A percentile compares a stretch with the other conserved stretches of the same genome.
Evolutionary conservation across 2,797 vertebrate species (phyloP).

Genomic region (Aplochiton taeniatus): DNA sequence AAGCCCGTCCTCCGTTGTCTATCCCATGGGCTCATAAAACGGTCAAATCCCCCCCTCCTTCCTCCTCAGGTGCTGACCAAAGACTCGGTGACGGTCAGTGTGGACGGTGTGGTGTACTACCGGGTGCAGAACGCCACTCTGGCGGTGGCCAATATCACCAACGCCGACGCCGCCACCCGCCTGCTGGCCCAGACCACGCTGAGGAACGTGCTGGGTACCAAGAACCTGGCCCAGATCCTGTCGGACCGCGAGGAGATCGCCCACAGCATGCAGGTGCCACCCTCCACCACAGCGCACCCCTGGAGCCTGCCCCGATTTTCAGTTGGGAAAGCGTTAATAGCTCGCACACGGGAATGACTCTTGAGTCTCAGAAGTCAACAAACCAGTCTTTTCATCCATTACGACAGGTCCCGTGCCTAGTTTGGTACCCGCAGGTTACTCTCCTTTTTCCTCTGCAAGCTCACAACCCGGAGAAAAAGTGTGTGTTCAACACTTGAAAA

Average conservation of each 20-base stretch:
- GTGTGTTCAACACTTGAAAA: too few relatives aligned
- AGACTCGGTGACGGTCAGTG: constrained; percentile 92
- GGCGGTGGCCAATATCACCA: constrained; percentile 94
- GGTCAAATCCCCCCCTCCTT: constrained; percentile 8
- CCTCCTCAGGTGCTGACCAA: constrained; percentile 87
- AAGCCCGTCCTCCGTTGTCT: background rate
- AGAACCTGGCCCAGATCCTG: constrained; percentile 93
- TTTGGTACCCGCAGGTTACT: too few relatives aligned
- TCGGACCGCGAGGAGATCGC: constrained; percentile 95
- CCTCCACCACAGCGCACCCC: background rate
- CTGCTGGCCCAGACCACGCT: constrained; percentile 93
- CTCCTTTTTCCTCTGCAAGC: too few relatives aligned
- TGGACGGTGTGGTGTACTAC: constrained; percentile 96
- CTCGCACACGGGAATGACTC: too few relatives aligned
- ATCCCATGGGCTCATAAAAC: background rate
- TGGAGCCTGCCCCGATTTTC: background rate
- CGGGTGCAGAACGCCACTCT: constrained; percentile 91
- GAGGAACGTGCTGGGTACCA: constrained; percentile 94
- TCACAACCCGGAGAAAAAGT: too few relatives aligned
- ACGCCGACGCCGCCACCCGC: constrained; percentile 89
- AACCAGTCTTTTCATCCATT: too few relatives aligned
- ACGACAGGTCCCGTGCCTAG: too few relatives aligned
- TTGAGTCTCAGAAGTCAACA: too few relatives aligned
- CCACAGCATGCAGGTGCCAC: constrained; percentile 91
- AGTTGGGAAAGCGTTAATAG: background rate